Evolutionary conservation across 2,113 vertebrate genomes (phyloP).

Genomic region (Myrmophylax atrothorax): DNA sequence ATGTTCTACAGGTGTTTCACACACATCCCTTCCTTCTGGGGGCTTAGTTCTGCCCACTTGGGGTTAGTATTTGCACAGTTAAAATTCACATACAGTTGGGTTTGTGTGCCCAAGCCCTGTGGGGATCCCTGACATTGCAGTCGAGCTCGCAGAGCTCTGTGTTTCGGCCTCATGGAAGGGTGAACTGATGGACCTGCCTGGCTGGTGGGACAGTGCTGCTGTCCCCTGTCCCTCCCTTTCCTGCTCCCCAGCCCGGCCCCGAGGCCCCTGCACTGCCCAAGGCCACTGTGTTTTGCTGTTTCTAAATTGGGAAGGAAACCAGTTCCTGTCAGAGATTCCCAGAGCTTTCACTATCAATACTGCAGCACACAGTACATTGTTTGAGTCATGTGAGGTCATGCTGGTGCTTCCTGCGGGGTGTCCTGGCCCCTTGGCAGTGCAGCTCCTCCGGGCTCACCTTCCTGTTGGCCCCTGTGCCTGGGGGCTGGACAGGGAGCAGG

Average conservation of each 20-base stretch:
- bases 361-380: accelerated
- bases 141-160: accelerated
- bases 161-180: not conserved
- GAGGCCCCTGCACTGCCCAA: not conserved
- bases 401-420: not conserved
- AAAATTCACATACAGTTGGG: no score
- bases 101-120: not conserved
- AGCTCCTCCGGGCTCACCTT: not conserved
- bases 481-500: accelerated
- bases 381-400: not conserved
- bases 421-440: not conserved
- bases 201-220: not conserved
- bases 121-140: not conserved
- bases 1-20: not conserved
- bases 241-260: not conserved
- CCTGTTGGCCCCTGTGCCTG: not conserved
- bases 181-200: accelerated
- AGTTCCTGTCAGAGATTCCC: constrained; percentile 15
- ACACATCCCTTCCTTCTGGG: not conserved
- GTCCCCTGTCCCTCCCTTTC: constrained; percentile 18
- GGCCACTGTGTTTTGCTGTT: not conserved
- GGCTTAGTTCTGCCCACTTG: not conserved
- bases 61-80: not conserved
- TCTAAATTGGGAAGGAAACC: not conserved
- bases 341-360: not conserved